Evolutionary conservation across 1,140 invertebrate species (phyloP), one percentile per base, ranked within the genome.

Genomic region (Magallana ariakensis): DNA sequence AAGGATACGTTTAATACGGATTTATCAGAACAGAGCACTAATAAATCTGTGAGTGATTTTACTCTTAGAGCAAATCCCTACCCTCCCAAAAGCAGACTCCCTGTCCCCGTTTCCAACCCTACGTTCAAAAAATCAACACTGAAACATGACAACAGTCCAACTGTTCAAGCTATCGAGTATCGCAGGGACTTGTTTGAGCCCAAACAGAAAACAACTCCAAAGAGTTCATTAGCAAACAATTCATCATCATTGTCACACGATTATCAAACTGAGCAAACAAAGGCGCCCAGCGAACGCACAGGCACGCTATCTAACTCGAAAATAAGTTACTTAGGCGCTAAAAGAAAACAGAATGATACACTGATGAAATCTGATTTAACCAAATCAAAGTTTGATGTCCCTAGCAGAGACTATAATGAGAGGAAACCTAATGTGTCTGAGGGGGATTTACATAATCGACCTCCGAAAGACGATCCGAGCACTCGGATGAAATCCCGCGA

Each of bases 261-360:
- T 11, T 75, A 33, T 75, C 66, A 75, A 75, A 75, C 66, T 26
- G 66, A 75, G 22, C 66, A 75, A 75, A 75, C 66, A 75, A 75
- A 75, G 66, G 66, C 66, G 66, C 66, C 66, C 22, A 75, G 33
- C 22, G 33, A 75, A 26, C 66, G 66, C 66, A 22, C 11, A 5
- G 66, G 33, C 66, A 26, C 22, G 6, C 9, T 75, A 19, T 75
- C 66, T 26, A 75, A 75, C 66, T 26, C 66, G 9, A 75, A 75
- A 75, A 75, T 75, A 19, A 75, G 33, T 75, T 75, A 75, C 66
- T 11, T 33, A 13, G 22, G 66, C 66, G 66, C 66, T 75, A 75
- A 75, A 75, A 75, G 66, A 75, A 75, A 75, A 75, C 66, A 75
- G 11, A 75, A 75, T 75, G 66, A 75, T 75, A 75, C 66, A 75